Percentiles rank a stretch among this genome's conserved stretches.
Evolutionary conservation across 2,797 vertebrate genomes (phyloP).

Genomic region (Danio choprae): DNA sequence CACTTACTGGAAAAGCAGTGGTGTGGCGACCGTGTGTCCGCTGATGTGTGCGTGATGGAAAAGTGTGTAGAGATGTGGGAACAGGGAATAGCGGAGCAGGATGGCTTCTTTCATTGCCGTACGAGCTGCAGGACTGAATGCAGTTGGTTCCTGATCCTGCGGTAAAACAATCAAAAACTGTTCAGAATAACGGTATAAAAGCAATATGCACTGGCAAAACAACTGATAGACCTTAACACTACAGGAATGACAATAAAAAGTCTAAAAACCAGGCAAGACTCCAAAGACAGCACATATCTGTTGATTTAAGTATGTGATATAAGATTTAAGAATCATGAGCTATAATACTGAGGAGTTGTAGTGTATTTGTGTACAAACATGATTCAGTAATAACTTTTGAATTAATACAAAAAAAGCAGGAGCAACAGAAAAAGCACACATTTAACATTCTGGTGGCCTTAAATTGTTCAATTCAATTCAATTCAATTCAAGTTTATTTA

Average conservation of each 20-base stretch:
- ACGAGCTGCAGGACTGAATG: constrained; percentile 78
- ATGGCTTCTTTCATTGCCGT: constrained; percentile 83
- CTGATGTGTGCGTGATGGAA: constrained; percentile 83
- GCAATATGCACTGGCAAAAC: background rate
- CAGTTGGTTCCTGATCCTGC: constrained; percentile 84
- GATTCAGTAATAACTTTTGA: no score
- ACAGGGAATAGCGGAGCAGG: constrained; percentile 85
- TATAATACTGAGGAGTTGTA: background rate
- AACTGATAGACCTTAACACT: constrained; percentile 1
- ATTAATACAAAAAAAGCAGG: no score
- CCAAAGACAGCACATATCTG: background rate
- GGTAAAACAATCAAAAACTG: background rate
- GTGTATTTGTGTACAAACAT: no score
- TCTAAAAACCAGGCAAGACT: background rate
- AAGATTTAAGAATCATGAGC: background rate
- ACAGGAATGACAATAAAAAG: background rate
- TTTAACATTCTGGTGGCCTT: no score
- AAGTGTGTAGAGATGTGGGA: constrained; percentile 87
- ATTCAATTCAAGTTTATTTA: no score
- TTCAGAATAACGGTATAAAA: background rate
- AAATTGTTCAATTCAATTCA: no score
- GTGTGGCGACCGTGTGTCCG: constrained; percentile 83
- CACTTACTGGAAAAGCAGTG: constrained; percentile 87
- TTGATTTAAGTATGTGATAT: no score
- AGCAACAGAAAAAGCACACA: no score